Conservation (phyloP, 1,140 invertebrate genomes). For the Ectropis grisescens region DNA sequence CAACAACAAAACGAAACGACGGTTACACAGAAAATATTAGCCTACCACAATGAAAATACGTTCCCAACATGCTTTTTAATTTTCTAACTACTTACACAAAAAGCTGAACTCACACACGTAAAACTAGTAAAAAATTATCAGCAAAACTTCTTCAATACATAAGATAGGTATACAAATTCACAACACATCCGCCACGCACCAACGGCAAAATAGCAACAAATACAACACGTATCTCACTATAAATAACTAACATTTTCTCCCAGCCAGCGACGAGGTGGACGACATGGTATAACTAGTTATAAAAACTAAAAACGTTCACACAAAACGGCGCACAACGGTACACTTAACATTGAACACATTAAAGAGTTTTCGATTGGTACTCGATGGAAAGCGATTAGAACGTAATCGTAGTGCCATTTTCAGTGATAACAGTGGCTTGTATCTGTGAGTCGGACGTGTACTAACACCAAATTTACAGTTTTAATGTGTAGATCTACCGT, state of each 20-base stretch:
- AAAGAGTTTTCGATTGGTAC: conserved; percentile 41
- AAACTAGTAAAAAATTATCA: background rate
- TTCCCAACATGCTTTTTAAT: background rate
- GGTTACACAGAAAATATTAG: too few species aligned
- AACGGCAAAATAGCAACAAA: background rate
- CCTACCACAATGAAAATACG: background rate
- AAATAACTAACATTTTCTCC: conserved; percentile 48
- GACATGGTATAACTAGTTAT: conserved; percentile 49
- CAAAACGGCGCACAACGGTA: too few species aligned
- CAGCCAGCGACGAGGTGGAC: conserved; percentile 34
- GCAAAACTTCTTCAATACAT: background rate
- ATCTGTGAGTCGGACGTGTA: background rate
- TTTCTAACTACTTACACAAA: background rate
- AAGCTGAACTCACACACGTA: background rate
- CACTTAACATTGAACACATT: conserved; percentile 31
- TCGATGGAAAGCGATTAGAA: conserved; percentile 38
- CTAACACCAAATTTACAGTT: too few species aligned
- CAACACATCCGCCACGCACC: background rate
- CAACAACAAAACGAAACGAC: too few species aligned
- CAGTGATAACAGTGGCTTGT: conserved; percentile 43
- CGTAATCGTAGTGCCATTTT: conserved; percentile 62
- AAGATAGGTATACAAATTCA: background rate
- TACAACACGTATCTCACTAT: conserved; percentile 2
- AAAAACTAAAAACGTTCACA: too few species aligned
- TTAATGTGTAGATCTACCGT: too few species aligned